Percentiles rank a stretch among this genome's conserved stretches.
phyloP scores from a whole-genome alignment of 1,140 invertebrate species.

The Cyclargus thomasi region DNA sequence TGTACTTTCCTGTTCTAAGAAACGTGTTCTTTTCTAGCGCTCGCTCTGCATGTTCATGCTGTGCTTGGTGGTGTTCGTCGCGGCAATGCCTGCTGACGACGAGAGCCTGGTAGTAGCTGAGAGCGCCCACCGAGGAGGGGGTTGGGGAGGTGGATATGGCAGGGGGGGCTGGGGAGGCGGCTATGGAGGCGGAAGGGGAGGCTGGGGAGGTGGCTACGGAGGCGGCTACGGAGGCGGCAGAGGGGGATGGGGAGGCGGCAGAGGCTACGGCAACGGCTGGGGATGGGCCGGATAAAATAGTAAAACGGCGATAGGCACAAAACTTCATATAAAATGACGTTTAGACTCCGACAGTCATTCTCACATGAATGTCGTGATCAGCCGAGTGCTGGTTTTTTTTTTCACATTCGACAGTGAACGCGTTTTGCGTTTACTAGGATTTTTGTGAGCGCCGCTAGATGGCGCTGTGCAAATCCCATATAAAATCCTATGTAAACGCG shows the following conservation, averaged over 20 bases:
- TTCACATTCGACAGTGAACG: too few species aligned
- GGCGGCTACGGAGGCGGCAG: constrained; percentile 16
- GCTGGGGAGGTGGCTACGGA: constrained; percentile 18
- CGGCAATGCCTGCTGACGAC: not conserved
- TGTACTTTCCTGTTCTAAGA: not conserved
- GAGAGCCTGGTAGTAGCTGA: not conserved
- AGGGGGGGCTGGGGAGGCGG: constrained; percentile 14
- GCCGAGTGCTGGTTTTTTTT: too few species aligned
- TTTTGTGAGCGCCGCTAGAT: too few species aligned
- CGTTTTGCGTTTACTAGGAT: too few species aligned
- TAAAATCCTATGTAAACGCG: too few species aligned
- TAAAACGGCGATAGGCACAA: too few species aligned
- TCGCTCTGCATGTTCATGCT: not conserved
- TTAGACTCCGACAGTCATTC: too few species aligned
- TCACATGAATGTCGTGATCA: too few species aligned
- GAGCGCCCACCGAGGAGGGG: not conserved
- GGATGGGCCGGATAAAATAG: too few species aligned
- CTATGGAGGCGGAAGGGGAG: constrained; percentile 14
- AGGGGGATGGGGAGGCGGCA: not conserved
- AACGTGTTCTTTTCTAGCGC: too few species aligned
- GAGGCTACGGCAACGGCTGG: constrained; percentile 13
- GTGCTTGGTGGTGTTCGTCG: not conserved
- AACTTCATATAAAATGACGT: too few species aligned
- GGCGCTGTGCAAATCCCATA: too few species aligned
- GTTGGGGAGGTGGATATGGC: not conserved